These are phyloP conservation scores for Oncorhynchus clarkii DNA, from an alignment of 2,113 vertebrate genomes.

Conservation along the genomic window DNA sequence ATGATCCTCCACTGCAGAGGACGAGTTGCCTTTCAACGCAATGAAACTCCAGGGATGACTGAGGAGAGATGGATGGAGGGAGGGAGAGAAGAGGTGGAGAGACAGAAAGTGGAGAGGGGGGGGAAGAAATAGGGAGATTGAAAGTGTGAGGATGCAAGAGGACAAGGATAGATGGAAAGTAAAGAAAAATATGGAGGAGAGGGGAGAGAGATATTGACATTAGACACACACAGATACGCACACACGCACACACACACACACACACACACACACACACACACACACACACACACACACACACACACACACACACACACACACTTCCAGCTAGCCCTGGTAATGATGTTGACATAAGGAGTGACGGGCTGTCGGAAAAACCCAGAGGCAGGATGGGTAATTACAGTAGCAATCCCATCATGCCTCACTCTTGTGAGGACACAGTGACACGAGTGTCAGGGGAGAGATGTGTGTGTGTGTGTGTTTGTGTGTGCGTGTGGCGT, in stretches of 20 bases:
- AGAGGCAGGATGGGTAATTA: constrained; percentile 27
- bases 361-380: constrained; percentile 12
- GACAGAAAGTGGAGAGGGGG: constrained; percentile 8
- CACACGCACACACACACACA: too few relatives aligned
- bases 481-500: neutral
- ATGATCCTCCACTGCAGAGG: constrained; percentile 86
- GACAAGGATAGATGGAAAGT: neutral
- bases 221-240: neutral
- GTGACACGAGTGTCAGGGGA: constrained; percentile 18
- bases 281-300: too few relatives aligned
- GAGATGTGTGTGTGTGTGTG: neutral
- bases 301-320: constrained; percentile 12
- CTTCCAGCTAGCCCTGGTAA: constrained; percentile 18
- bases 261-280: too few relatives aligned
- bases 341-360: constrained; percentile 33
- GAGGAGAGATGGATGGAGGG: constrained; percentile 29
- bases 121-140: neutral
- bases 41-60: constrained; percentile 96
- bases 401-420: constrained; percentile 17
- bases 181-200: neutral
- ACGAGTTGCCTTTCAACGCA: constrained; percentile 82
- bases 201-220: neutral
- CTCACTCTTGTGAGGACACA: constrained; percentile 17
- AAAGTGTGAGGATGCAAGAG: neutral
- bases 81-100: neutral